These are phyloP conservation scores for Dinomys branickii DNA, from an alignment of 2,113 vertebrate species.

Conservation along the genomic window DNA sequence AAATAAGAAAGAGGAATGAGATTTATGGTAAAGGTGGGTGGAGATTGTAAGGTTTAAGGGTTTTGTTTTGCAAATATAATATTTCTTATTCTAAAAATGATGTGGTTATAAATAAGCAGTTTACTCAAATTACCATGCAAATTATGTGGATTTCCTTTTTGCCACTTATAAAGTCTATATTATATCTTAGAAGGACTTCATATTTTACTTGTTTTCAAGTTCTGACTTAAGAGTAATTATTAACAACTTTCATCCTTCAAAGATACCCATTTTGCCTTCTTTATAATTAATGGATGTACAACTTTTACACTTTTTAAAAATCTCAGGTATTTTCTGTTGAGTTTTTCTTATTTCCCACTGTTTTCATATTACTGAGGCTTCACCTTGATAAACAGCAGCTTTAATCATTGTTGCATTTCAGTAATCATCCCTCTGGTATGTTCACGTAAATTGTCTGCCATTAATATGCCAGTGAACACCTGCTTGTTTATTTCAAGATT, in stretches of 20 bases:
- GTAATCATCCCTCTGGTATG: neutral
- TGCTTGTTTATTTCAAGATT: slow-evolving; percentile 9
- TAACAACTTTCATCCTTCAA: neutral
- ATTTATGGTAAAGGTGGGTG: neutral
- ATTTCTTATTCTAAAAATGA: neutral
- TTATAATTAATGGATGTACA: neutral
- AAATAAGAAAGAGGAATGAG: neutral
- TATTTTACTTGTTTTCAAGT: neutral
- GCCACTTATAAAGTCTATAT: neutral
- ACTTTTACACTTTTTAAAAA: neutral
- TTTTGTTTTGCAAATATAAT: neutral
- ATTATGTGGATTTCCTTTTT: neutral
- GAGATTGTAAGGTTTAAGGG: neutral
- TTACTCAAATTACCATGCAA: neutral
- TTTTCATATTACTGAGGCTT: neutral
- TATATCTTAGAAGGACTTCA: neutral
- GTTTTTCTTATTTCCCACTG: neutral
- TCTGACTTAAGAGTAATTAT: neutral
- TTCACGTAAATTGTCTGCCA: neutral
- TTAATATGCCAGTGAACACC: neutral
- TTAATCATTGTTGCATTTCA: slow-evolving; percentile 29
- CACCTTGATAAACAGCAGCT: neutral
- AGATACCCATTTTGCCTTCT: neutral
- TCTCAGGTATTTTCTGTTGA: neutral
- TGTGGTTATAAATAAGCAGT: neutral